Evolutionary conservation across 2,797 vertebrate genomes (phyloP).

Genomic region (Oceanodroma leucorhoa): DNA sequence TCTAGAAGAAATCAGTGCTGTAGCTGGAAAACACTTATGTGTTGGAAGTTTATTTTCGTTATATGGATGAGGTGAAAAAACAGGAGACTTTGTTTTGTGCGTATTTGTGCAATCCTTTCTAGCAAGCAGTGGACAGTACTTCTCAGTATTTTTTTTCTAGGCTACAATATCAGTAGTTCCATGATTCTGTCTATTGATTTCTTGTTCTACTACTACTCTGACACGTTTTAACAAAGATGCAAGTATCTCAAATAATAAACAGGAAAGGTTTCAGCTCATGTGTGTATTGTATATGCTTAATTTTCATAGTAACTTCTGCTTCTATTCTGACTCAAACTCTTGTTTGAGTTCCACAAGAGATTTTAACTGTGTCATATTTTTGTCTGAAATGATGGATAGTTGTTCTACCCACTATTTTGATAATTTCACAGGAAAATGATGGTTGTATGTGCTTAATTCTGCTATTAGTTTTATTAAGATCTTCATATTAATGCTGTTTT

Average conservation of each 20-base stretch:
- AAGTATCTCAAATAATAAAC: background rate
- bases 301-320: background rate
- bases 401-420: background rate
- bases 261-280: background rate
- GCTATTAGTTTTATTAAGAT: background rate
- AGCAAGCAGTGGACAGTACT: background rate
- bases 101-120: background rate
- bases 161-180: background rate
- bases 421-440: background rate
- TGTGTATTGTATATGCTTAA: background rate
- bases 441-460: background rate
- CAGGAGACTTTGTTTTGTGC: background rate
- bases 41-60: background rate
- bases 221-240: background rate
- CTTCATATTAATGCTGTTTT: background rate
- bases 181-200: background rate
- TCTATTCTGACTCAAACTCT: background rate
- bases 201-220: background rate
- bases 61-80: background rate
- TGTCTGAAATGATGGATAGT: background rate
- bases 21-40: background rate
- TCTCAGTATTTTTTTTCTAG: background rate
- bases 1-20: background rate
- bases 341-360: background rate
- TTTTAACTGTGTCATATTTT: background rate